Base-by-base conservation (phyloP, 1,140 invertebrate species). In the Drosophila orosa region DNA sequence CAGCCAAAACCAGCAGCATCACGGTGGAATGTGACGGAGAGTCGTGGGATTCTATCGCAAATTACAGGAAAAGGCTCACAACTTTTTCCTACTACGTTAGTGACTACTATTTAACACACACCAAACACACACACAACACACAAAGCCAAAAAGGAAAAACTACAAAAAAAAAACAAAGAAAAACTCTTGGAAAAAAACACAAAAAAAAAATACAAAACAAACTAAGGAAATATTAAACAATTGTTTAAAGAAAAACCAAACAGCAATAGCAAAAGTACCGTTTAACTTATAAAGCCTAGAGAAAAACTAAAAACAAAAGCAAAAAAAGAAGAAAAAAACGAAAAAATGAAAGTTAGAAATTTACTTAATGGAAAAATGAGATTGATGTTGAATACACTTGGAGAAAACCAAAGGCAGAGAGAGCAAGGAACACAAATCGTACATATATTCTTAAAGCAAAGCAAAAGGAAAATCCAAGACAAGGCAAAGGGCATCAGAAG, bases 1-100 rank as follows among this genome's bases (percentile, higher is more conserved):
- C 63, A 92, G 92, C 59, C 93, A 94, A 78, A 93, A 93, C 86
- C 90, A 91, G 54, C 56, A 71, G 24, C 89, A 75, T 67, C 91
- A 91, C 74, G 78, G 83, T 94, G 95, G 95, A 91, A 96, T 96
- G 95, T 96, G 96, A 97, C 96, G 96, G 95, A 96, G 95, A 95
- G 94, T 96, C 93, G 93, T 95, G 91, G 95, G 95, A 93, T 95
- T 96, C 93, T 96, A 95, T 93, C 96, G 95, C 93, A 96, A 96
- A 94, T 94, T 97, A 92, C 94, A 95, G 93, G 96, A 96, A 93
- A 96, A 96, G 93, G 95, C 96, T 93, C 95, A 96, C 61, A 92
- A 91, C 81, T 91, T 92, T 79, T 90, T 91, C 79, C 82, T 91
- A 62, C 65, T 91, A 90, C 90, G 90, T 91, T 91, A 91, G 90